Base-by-base conservation (phyloP, 2,888 invertebrate genomes). In the Apotomis betuletana region DNA sequence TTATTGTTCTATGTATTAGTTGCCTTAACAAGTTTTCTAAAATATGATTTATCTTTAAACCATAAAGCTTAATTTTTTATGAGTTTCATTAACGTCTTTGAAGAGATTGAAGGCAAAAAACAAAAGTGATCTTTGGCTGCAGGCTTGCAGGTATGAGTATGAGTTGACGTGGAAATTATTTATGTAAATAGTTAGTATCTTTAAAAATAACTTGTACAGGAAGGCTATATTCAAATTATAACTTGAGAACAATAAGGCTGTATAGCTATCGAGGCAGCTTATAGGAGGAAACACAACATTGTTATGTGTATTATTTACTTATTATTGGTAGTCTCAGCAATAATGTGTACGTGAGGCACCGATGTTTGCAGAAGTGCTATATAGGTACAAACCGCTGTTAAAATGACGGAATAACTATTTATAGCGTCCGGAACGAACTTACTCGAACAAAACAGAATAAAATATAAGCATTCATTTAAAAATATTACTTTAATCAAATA, bases 321-420 rank as follows among this genome's bases (percentile, higher is more conserved):
- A 44, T 44, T 58, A 38, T 57, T 36, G 58, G 8, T 59, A 6
- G 27, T 27, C 51, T 15, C 9, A 55, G 46, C 9, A 46, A n/a
- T 13, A 60, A 4, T 12, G 52, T 46, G 44, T 72, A 72, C 52
- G 44, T 54, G 58, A 63, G 38, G 51, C 1, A 38, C 41, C 38
- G 60, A n/a, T 68, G 52, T 68, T 67, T 71, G 44, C 60, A 61
- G 46, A 62, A 71, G 67, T 68, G 27, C 38, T 49, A 27, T 27
- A 27, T 27, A 67, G 41, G 67, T 65, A 61, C 52, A 15, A 61
- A 60, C 46, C 44, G 4, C 12, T 44, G 41, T 62, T 4, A 59
- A 46, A 46, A 63, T 72, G 72, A 72, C 72, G 46, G 27, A 68
- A 72, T 72, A 13, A 58, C 63, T 72, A 72, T 72, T 68, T 72